phyloP scores from a whole-genome alignment of 2,113 vertebrate species.

The Trichechus manatus region DNA sequence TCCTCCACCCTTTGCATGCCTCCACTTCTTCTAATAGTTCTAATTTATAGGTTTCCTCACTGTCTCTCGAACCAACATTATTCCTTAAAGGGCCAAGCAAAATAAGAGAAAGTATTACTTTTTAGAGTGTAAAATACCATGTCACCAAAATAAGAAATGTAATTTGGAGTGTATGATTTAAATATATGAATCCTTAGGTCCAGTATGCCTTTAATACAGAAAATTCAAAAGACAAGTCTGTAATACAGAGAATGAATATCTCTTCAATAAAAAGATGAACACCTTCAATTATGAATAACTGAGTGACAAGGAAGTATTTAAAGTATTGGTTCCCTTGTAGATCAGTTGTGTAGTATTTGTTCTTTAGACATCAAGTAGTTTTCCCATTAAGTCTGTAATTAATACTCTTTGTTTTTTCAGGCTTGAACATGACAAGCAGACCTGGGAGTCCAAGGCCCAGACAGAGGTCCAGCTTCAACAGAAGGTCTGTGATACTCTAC shows the following conservation, averaged over 20 bases:
- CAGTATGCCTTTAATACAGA: constrained; percentile 35
- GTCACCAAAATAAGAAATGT: constrained; percentile 54
- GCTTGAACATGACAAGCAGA: constrained; percentile 88
- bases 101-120: background rate
- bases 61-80: background rate
- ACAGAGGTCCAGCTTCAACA: constrained; percentile 86
- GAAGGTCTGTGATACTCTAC: constrained; percentile 85
- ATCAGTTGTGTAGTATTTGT: constrained; percentile 23
- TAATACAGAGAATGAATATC: background rate
- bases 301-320: background rate
- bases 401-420: constrained; percentile 83
- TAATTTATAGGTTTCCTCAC: background rate
- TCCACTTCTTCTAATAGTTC: constrained; percentile 18
- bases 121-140: background rate
- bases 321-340: constrained; percentile 16
- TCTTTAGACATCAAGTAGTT: background rate
- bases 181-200: background rate
- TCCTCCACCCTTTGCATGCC: background rate
- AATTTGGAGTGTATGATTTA: constrained; percentile 48
- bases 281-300: constrained; percentile 2
- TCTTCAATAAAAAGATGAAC: constrained; percentile 40
- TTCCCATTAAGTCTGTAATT: constrained; percentile 47
- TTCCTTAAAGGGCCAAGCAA: background rate
- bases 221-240: background rate
- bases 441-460: constrained; percentile 87